Percentiles rank a stretch among this genome's conserved stretches.
phyloP scores from a whole-genome alignment of 2,888 invertebrate species.

The Drosophila stalkeri region DNA sequence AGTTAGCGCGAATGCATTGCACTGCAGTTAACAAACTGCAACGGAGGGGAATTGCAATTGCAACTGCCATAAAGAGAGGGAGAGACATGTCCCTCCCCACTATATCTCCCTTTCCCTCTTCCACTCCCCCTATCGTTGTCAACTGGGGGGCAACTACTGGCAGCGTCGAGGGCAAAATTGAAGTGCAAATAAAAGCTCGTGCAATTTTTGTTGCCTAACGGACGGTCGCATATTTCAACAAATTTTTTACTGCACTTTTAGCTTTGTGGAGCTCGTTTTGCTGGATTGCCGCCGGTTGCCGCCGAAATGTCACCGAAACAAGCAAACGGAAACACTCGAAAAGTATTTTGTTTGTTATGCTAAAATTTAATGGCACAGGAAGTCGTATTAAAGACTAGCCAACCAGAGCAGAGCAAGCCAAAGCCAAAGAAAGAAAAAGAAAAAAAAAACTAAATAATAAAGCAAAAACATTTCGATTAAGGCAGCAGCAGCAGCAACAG shows the following conservation, averaged over 20 bases:
- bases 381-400: slow-evolving; percentile 72
- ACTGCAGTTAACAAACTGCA: slow-evolving; percentile 79
- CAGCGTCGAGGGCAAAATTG: slow-evolving; percentile 75
- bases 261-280: slow-evolving; percentile 43
- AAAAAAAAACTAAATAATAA: slow-evolving; percentile 22
- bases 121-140: not conserved
- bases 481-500: slow-evolving; percentile 6
- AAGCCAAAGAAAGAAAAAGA: slow-evolving; percentile 12
- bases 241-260: slow-evolving; percentile 80
- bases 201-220: slow-evolving; percentile 56
- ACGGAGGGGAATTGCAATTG: slow-evolving; percentile 78
- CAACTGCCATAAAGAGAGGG: slow-evolving; percentile 76
- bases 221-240: slow-evolving; percentile 76
- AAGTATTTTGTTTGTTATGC: slow-evolving; percentile 81
- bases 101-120: slow-evolving; percentile 6
- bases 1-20: slow-evolving; percentile 71
- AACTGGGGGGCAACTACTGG: not conserved
- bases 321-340: slow-evolving; percentile 78
- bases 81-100: slow-evolving; percentile 10
- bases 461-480: slow-evolving; percentile 26
- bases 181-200: slow-evolving; percentile 76
- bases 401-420: slow-evolving; percentile 15
- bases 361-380: slow-evolving; percentile 78
- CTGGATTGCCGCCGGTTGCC: slow-evolving; percentile 33
- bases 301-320: slow-evolving; percentile 75